Evolutionary conservation across 1,140 invertebrate species (phyloP), one percentile per base, ranked within the genome.

Genomic region (Pachypeltis micranthus): DNA sequence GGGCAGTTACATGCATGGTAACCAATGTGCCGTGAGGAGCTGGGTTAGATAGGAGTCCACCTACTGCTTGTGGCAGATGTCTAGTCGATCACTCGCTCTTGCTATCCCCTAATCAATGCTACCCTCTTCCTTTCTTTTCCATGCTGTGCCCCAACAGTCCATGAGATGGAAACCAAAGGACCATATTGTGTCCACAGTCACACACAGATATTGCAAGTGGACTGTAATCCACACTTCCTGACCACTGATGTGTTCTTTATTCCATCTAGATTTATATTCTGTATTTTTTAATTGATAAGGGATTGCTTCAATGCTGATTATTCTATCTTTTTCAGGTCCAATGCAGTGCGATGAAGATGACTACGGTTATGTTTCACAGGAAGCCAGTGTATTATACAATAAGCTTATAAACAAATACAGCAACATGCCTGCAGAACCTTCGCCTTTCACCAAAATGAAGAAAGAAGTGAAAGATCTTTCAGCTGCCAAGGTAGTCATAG

Each of bases 311-410:
- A 28, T 65, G 44, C 59, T n/a, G n/a, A n/a, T n/a, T n/a, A n/a
- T n/a, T n/a, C n/a, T n/a, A n/a, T 65, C 64, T 44, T 63, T 68
- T 70, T 34, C 63, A 81, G 84, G 83, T 21, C 82, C 82, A 2
- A 80, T 81, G n/a, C 88, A 90, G 69, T 87, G 87, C 0, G 90
- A 92, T 70, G 88, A 91, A 73, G 91, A 93, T 78, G 90, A 93
- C 71, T 93, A 93, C 72, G 86, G 90, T 2, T 93, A 91, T 71
- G 87, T 86, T 16, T 92, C 90, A 0, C 85, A 86, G 68, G 85
- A 86, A 72, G 87, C 89, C 0, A 82, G 86, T 59, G 84, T 84
- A 27, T 81, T 88, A 66, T 91, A 91, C 74, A 81, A 85, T 64
- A 87, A 90, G 72, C 83, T 93, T 74, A 88, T 92, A 78, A 83